Evolutionary conservation across 2,113 vertebrate species (phyloP).

Genomic region (Caloenas nicobarica): DNA sequence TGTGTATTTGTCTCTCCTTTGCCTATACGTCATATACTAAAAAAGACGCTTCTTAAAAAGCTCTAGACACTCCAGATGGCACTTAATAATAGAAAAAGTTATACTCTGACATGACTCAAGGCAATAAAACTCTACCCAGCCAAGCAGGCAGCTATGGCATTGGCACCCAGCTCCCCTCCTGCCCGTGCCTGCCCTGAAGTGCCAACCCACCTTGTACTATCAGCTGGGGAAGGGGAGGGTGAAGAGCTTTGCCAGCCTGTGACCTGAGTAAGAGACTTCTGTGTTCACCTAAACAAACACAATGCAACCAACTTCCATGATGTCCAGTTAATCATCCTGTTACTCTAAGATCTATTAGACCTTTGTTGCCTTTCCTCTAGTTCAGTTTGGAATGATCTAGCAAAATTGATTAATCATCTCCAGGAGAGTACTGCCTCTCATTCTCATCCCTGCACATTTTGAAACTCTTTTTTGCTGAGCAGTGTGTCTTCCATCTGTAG

Average conservation of each 20-base stretch:
- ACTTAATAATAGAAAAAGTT: background rate
- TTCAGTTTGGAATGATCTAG: no score
- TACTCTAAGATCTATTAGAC: no score
- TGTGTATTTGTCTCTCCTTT: background rate
- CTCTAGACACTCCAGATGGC: background rate
- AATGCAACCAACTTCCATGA: no score
- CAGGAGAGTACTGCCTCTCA: background rate
- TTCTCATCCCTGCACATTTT: background rate
- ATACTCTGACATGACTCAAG: background rate
- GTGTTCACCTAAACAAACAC: background rate
- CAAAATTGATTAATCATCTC: no score
- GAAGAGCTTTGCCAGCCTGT: background rate
- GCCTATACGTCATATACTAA: background rate
- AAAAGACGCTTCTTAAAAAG: background rate
- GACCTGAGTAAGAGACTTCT: background rate
- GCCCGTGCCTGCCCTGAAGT: background rate
- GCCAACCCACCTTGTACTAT: fast-evolving
- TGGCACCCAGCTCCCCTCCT: background rate
- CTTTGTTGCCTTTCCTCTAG: no score
- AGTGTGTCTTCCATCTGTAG: background rate
- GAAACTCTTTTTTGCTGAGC: background rate
- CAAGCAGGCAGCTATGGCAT: background rate
- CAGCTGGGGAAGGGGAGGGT: no score
- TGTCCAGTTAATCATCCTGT: background rate
- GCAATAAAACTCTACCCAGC: background rate